Evolutionary conservation across 2,113 vertebrate genomes (phyloP).

Genomic region (Hystrix cristata): DNA sequence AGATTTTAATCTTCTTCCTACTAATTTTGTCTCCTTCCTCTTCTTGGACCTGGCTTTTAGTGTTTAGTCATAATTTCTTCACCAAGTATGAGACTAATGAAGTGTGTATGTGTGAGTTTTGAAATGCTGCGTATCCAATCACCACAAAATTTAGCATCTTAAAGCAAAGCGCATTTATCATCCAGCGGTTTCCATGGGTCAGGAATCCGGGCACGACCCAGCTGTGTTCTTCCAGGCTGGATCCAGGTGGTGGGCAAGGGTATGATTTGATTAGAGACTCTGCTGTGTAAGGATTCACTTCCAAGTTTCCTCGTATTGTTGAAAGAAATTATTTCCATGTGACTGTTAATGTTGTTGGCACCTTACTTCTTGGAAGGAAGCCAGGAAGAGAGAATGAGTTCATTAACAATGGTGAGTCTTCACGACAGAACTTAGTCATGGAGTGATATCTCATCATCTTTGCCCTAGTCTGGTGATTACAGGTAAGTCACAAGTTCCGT

Average conservation of each 20-base stretch:
- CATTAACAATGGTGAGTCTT: neutral
- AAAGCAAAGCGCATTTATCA: neutral
- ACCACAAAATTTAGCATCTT: neutral
- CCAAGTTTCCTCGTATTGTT: too few relatives aligned
- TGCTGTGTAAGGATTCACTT: rapidly evolving
- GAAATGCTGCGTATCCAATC: neutral
- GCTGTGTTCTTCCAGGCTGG: rapidly evolving
- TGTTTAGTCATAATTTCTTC: neutral
- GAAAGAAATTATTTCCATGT: neutral
- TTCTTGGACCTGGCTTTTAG: neutral
- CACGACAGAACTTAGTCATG: too few relatives aligned
- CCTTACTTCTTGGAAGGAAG: neutral
- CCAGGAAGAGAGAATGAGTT: neutral
- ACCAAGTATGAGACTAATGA: neutral
- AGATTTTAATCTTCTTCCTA: neutral
- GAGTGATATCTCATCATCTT: neutral
- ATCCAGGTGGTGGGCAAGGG: rapidly evolving
- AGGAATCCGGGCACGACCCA: rapidly evolving
- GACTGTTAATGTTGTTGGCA: neutral
- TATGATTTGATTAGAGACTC: neutral
- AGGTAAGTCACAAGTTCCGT: neutral
- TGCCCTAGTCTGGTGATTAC: neutral
- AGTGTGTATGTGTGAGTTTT: neutral
- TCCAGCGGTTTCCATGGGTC: neutral
- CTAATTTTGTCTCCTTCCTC: neutral